A percentile compares a stretch with the other conserved stretches of the same genome.
phyloP scores from a whole-genome alignment of 2,888 invertebrate species.

The Drosophila maculinotata region DNA sequence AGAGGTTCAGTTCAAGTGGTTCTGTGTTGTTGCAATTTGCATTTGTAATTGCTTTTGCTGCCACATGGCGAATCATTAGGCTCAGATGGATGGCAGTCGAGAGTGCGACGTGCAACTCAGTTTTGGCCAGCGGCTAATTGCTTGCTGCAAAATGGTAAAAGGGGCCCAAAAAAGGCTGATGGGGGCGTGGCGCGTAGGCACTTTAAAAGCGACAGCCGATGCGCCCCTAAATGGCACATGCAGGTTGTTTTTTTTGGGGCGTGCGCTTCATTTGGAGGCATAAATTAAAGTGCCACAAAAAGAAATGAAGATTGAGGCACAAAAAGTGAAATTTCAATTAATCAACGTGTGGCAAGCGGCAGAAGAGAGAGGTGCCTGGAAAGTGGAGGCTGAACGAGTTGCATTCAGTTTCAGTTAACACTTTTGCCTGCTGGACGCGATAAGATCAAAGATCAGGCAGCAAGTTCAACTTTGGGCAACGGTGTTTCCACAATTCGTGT shows the following conservation, averaged over 20 bases:
- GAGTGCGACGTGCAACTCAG: constrained; percentile 32
- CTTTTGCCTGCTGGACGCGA: constrained; percentile 60
- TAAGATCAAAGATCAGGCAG: constrained; percentile 73
- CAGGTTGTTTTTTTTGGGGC: constrained; percentile 57
- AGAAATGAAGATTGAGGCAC: constrained; percentile 43
- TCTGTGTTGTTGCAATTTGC: constrained; percentile 58
- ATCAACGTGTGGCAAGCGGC: constrained; percentile 28
- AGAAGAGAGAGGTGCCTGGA: background rate
- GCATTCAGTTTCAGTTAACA: constrained; percentile 55
- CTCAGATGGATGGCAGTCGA: constrained; percentile 18
- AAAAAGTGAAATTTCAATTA: constrained; percentile 72
- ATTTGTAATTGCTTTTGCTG: constrained; percentile 56
- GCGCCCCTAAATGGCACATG: constrained; percentile 74
- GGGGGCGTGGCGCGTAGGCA: constrained; percentile 53
- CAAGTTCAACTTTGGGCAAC: constrained; percentile 60
- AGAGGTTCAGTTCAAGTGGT: constrained; percentile 16
- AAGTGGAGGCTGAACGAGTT: background rate
- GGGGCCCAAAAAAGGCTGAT: constrained; percentile 23
- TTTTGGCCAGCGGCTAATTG: constrained; percentile 58
- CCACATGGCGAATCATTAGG: constrained; percentile 38
- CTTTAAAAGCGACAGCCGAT: constrained; percentile 59
- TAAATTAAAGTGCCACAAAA: constrained; percentile 56
- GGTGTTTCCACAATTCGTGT: constrained; percentile 58
- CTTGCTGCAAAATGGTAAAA: constrained; percentile 14
- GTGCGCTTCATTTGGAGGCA: constrained; percentile 38